Evolutionary conservation across 2,888 invertebrate species (phyloP).

Genomic region (Lordiphosa fenestrarum): DNA sequence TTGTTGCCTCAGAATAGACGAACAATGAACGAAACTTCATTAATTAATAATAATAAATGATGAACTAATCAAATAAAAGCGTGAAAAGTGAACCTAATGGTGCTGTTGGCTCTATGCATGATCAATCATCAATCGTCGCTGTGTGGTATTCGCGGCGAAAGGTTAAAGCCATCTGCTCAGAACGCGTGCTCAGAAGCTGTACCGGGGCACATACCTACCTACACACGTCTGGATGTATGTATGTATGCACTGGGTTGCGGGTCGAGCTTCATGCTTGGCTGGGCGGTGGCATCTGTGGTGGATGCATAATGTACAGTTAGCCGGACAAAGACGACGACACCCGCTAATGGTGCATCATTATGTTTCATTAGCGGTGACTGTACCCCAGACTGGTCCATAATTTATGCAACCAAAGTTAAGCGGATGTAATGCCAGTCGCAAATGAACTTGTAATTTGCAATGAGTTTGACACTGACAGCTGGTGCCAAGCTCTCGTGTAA

Average conservation of each 20-base stretch:
- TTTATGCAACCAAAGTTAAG: conserved; percentile 51
- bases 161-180: conserved; percentile 4
- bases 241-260: conserved; percentile 1
- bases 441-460: conserved; percentile 72
- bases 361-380: conserved; percentile 59
- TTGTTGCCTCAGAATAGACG: conserved; percentile 23
- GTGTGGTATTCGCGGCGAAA: conserved; percentile 1
- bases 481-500: conserved; percentile 16
- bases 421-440: conserved; percentile 64
- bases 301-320: conserved; percentile 60
- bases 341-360: conserved; percentile 69
- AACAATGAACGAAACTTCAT: conserved; percentile 37
- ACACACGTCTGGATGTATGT: neutral
- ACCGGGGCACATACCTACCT: too few species aligned
- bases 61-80: conserved; percentile 68
- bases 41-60: conserved; percentile 70
- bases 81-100: conserved; percentile 59
- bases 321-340: conserved; percentile 33
- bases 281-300: conserved; percentile 39
- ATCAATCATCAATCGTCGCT: conserved; percentile 24
- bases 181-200: conserved; percentile 9
- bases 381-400: conserved; percentile 35
- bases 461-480: conserved; percentile 72
- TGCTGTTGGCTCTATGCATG: conserved; percentile 22
- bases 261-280: conserved; percentile 60